A percentile compares a stretch with the other conserved stretches of the same genome.
phyloP scores from a whole-genome alignment of 2,797 vertebrate species.

The Antrozous pallidus region DNA sequence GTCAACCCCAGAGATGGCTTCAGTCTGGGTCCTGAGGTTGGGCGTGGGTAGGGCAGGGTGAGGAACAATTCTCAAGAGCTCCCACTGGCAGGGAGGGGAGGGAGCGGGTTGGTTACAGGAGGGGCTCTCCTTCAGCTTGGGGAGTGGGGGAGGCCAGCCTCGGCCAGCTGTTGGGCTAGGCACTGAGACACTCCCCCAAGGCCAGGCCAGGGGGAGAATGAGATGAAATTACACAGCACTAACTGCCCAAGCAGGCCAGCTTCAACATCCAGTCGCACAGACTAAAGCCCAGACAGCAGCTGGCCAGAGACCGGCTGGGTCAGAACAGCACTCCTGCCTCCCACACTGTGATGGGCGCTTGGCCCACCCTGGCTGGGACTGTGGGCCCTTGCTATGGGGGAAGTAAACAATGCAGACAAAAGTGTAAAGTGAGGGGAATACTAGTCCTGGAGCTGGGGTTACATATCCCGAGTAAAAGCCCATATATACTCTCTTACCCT shows the following conservation, averaged over 20 bases:
- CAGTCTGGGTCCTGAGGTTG: constrained; percentile 21
- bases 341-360: neutral
- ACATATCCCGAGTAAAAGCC: neutral
- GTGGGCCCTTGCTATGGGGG: neutral
- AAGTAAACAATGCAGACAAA: neutral
- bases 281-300: neutral
- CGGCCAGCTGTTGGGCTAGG: constrained; percentile 63
- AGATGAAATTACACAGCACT: neutral
- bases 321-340: neutral
- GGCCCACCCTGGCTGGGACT: neutral
- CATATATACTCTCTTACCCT: neutral
- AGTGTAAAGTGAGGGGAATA: neutral
- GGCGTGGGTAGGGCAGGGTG: neutral
- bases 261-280: neutral
- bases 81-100: neutral
- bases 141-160: constrained; percentile 50
- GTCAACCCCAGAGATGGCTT: constrained; percentile 48
- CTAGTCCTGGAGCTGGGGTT: neutral
- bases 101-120: neutral
- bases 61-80: neutral
- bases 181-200: neutral
- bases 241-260: neutral
- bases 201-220: neutral
- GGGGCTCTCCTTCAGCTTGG: constrained; percentile 24
- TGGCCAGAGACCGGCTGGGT: fast-evolving